Percentiles rank a stretch among this genome's conserved stretches.
Evolutionary conservation across 2,888 invertebrate genomes (phyloP).

Genomic region (Electrophaes corylata): DNA sequence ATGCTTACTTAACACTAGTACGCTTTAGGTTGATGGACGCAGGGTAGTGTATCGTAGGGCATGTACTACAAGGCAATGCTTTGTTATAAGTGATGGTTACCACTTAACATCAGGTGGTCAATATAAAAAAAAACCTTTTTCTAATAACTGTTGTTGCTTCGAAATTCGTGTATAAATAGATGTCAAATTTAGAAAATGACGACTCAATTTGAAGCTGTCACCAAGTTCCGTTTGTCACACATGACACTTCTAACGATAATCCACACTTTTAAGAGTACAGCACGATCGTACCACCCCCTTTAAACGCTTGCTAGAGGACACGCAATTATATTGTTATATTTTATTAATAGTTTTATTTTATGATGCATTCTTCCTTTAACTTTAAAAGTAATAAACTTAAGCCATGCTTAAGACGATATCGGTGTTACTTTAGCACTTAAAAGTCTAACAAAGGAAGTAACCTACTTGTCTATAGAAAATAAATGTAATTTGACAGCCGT

Average conservation of each 20-base stretch:
- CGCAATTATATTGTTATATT: slow-evolving; percentile 27
- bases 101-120: too few species aligned
- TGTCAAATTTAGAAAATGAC: slow-evolving; percentile 20
- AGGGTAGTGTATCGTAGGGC: too few species aligned
- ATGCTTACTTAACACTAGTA: too few species aligned
- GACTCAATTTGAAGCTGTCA: slow-evolving; percentile 53
- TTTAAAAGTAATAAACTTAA: not conserved
- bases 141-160: too few species aligned
- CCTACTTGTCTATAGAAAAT: too few species aligned
- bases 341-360: slow-evolving; percentile 48
- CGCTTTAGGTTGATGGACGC: too few species aligned
- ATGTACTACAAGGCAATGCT: too few species aligned
- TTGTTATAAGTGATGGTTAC: too few species aligned
- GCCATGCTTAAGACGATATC: not conserved
- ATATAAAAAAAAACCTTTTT: not conserved
- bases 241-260: slow-evolving; percentile 53
- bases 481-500: too few species aligned
- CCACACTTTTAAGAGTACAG: slow-evolving; percentile 49
- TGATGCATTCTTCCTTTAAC: slow-evolving; percentile 28
- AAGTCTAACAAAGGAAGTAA: not conserved
- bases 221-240: slow-evolving; percentile 46
- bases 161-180: too few species aligned
- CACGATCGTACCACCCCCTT: slow-evolving; percentile 56
- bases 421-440: not conserved
- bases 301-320: slow-evolving; percentile 8